Evolutionary conservation across 1,140 invertebrate genomes (phyloP), one percentile per base, ranked within the genome.

Genomic region (Pectinophora gossypiella): DNA sequence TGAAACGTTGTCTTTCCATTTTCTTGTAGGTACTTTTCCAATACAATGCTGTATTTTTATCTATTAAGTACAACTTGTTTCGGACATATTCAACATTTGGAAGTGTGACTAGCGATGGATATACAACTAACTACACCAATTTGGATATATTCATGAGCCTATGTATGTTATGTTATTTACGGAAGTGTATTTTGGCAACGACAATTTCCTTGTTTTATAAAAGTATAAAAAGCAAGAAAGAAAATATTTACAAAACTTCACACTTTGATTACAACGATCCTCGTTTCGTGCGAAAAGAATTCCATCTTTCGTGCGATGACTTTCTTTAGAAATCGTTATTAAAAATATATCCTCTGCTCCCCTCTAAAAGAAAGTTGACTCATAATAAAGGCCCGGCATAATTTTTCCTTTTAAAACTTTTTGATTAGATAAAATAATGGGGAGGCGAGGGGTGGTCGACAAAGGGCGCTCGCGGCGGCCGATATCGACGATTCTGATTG

Each of bases 351-450:
- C 76, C 73, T 56, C 54, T 61, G 69, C 66, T 78, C 79, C 79
- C 75, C 78, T 75, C 68, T 58, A 44, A 72, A 84, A 80, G 81
- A 87, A 87, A 87, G 82, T 84, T 84, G 79, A 80, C 84, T 89
- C 81, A 87, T 89, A 88, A 89, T 89, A 89, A 87, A 87, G 81
- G 79, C 70, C 15, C 76, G 75, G 87, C 69, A 88, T 89, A 87
- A 87, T 88, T 88, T 88, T 85, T 89, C 83, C 79, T 84, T 85
- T 87, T 87, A 87, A 88, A 89, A 89, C 79, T 88, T 89, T 89
- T 87, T 88, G 85, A 89, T 89, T 89, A 88, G 87, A 89, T 89
- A 85, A 87, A 88, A 89, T 88, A 87, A 83, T 78, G 80, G 86
- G 82, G 84, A 73, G 77, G 72, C 71, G 67, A 56, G 61, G 69